These are phyloP conservation scores for Oscheius sp. DNA, from an alignment of 1,140 invertebrate species.

Conservation along the genomic window DNA sequence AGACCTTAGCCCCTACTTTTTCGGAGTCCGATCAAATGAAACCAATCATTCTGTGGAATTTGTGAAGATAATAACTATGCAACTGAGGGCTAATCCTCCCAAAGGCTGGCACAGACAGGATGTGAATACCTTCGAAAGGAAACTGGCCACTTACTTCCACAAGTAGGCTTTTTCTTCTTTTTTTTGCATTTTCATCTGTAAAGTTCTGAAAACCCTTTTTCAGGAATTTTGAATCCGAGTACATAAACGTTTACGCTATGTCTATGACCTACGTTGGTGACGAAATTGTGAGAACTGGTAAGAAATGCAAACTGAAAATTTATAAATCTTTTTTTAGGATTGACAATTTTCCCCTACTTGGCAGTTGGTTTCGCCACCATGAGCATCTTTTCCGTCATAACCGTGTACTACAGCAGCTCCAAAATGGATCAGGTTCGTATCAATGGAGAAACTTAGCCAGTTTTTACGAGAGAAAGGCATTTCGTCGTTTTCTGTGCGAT, in stretches of 20 bases:
- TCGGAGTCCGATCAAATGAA: constrained; percentile 43
- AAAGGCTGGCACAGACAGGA: constrained; percentile 26
- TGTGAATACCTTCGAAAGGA: constrained; percentile 27
- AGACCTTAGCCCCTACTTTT: constrained; percentile 60
- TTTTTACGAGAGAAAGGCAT: too few relatives aligned
- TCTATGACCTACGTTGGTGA: constrained; percentile 39
- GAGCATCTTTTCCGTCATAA: constrained; percentile 45
- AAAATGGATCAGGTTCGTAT: constrained; percentile 49
- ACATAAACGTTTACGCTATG: constrained; percentile 17
- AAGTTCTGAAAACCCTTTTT: too few relatives aligned
- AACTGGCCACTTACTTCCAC: constrained; percentile 30
- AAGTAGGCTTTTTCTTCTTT: neutral
- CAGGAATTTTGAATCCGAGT: constrained; percentile 26
- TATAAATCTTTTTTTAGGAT: constrained; percentile 33
- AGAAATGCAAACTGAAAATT: constrained; percentile 46
- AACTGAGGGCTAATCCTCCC: constrained; percentile 36
- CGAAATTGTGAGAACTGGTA: constrained; percentile 46
- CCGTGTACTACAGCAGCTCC: constrained; percentile 43
- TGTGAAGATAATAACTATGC: constrained; percentile 23
- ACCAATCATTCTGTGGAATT: constrained; percentile 7
- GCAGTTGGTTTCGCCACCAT: constrained; percentile 51
- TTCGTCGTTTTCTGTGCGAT: too few relatives aligned
- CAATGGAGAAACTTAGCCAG: neutral
- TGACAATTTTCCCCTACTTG: constrained; percentile 52
- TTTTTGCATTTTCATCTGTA: constrained; percentile 18